These are phyloP conservation scores for Philotrypesis tridentata DNA, from an alignment of 1,140 invertebrate species.

Conservation along the genomic window DNA sequence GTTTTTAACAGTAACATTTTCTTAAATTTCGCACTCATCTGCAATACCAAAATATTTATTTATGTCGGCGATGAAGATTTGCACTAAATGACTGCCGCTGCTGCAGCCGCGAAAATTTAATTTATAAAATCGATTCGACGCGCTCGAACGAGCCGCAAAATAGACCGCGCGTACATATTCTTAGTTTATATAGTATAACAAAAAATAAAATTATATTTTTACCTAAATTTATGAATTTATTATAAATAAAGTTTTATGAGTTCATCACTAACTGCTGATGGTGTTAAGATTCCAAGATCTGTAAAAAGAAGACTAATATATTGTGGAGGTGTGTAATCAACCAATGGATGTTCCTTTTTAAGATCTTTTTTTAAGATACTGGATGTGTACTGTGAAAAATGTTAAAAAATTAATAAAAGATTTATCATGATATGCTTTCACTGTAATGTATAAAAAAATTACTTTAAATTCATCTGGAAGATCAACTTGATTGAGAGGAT, in stretches of 20 bases:
- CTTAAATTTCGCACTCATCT: too few species aligned
- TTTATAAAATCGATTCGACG: too few species aligned
- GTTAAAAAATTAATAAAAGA: slow-evolving; percentile 25
- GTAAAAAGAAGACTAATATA: slow-evolving; percentile 96
- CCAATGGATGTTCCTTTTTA: slow-evolving; percentile 86
- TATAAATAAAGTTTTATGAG: slow-evolving; percentile 96
- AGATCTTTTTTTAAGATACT: slow-evolving; percentile 78
- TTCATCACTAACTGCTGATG: slow-evolving; percentile 97
- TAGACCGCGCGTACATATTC: too few species aligned
- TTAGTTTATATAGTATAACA: not conserved
- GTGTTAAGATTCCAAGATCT: slow-evolving; percentile 95
- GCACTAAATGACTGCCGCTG: too few species aligned
- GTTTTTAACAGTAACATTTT: too few species aligned
- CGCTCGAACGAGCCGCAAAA: too few species aligned
- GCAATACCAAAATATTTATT: too few species aligned
- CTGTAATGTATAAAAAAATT: slow-evolving; percentile 56
- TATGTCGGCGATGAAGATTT: too few species aligned
- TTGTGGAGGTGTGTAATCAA: slow-evolving; percentile 96
- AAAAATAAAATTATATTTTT: not conserved
- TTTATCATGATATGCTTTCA: slow-evolving; percentile 15
- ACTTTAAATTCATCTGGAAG: slow-evolving; percentile 92
- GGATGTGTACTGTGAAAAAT: slow-evolving; percentile 79
- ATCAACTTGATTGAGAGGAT: slow-evolving; percentile 94
- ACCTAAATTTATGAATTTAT: slow-evolving; percentile 54
- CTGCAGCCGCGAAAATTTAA: too few species aligned